phyloP scores from a whole-genome alignment of 2,113 vertebrate species.

The Dipodomys merriami region DNA sequence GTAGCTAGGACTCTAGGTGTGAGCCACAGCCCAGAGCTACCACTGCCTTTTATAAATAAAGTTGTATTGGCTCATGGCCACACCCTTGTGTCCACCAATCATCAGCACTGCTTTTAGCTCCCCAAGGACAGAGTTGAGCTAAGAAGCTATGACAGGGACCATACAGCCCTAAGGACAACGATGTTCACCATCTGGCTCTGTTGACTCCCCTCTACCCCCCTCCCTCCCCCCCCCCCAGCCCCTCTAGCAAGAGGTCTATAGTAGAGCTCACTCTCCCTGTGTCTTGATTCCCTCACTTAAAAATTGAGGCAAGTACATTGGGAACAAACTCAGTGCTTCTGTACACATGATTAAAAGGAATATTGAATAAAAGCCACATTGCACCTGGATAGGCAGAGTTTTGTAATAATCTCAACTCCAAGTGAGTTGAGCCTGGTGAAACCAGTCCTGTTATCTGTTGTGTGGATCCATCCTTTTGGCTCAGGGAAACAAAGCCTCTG shows the following conservation, averaged over 20 bases:
- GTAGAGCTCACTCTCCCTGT: neutral
- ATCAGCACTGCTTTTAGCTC: neutral
- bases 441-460: rapidly evolving
- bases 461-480: rapidly evolving
- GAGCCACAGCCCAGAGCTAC: neutral
- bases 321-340: rapidly evolving
- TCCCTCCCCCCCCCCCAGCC: neutral
- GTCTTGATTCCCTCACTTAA: neutral
- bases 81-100: too few species aligned
- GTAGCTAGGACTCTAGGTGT: too few species aligned
- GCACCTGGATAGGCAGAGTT: rapidly evolving
- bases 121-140: neutral
- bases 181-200: neutral
- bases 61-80: neutral
- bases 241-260: rapidly evolving
- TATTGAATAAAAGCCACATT: rapidly evolving
- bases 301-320: too few species aligned
- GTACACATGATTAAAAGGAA: neutral
- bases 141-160: neutral
- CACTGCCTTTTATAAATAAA: neutral
- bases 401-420: neutral
- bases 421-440: neutral
- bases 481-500: neutral
- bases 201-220: neutral
- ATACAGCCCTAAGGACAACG: neutral